A percentile compares a stretch with the other conserved stretches of the same genome.
Evolutionary conservation across 2,113 vertebrate species (phyloP).

Genomic region (Silurus asotus): DNA sequence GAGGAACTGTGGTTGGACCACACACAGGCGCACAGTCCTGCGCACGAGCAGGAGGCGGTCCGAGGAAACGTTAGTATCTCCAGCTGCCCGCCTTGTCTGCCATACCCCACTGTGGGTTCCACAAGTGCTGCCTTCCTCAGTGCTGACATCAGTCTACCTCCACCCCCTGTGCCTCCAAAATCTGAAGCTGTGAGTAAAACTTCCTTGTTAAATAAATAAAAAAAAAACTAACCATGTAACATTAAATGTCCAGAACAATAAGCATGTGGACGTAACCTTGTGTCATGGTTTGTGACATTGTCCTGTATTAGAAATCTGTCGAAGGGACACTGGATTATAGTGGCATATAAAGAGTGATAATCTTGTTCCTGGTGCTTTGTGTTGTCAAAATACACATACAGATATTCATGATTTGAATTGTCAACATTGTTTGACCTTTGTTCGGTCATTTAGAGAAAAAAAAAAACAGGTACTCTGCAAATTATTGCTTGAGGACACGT

Average conservation of each 20-base stretch:
- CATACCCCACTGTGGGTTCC: constrained; percentile 72
- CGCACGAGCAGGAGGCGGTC: constrained; percentile 75
- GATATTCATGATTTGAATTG: background rate
- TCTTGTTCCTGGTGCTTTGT: background rate
- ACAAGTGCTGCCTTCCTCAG: constrained; percentile 69
- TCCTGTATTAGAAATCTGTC: background rate
- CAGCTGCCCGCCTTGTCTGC: constrained; percentile 65
- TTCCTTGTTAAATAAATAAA: background rate
- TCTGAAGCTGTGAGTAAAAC: constrained; percentile 95
- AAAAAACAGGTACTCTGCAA: background rate
- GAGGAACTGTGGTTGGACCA: constrained; percentile 97
- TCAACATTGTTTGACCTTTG: background rate
- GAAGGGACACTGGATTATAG: background rate
- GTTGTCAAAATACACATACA: background rate
- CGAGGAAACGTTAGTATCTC: constrained; percentile 72
- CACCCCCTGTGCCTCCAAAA: constrained; percentile 97
- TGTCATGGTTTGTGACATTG: background rate
- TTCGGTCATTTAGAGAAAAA: background rate
- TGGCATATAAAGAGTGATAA: background rate
- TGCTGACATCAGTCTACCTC: constrained; percentile 84
- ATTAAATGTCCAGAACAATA: background rate
- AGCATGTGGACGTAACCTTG: background rate
- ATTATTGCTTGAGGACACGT: background rate
- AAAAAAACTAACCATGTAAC: background rate
- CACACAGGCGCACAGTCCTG: constrained; percentile 69